These are phyloP conservation scores for Drosophila kuntzei DNA, from an alignment of 2,888 invertebrate species.

Conservation along the genomic window DNA sequence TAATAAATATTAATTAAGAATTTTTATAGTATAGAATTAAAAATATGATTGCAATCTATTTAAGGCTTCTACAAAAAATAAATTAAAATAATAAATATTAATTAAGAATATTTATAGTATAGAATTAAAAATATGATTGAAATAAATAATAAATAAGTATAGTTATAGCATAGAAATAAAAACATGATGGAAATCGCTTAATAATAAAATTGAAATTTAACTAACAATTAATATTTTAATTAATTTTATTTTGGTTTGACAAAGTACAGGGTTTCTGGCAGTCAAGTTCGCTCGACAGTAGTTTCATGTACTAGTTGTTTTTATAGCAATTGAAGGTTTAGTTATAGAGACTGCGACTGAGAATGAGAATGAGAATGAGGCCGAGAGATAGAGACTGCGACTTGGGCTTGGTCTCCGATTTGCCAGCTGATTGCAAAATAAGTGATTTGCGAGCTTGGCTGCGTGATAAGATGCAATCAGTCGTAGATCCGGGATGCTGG, in stretches of 20 bases:
- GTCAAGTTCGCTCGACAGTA: background rate
- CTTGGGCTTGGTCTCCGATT: constrained; percentile 32
- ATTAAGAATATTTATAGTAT: no score
- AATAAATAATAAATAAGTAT: no score
- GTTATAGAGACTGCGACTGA: background rate
- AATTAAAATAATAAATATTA: no score
- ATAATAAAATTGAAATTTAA: no score
- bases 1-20: no score
- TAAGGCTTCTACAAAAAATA: no score
- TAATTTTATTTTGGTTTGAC: background rate
- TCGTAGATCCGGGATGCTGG: constrained; percentile 22
- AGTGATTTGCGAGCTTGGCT: constrained; percentile 68
- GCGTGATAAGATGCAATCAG: constrained; percentile 78
- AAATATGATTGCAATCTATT: no score
- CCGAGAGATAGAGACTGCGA: background rate
- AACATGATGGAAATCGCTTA: no score
- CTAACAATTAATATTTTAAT: no score
- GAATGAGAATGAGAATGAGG: background rate
- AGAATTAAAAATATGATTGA: no score
- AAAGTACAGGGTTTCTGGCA: background rate
- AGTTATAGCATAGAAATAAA: no score
- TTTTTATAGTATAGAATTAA: no score
- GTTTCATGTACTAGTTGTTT: background rate
- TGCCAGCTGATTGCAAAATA: constrained; percentile 74
- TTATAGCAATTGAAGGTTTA: constrained; percentile 21